A percentile compares a stretch with the other conserved stretches of the same genome.
Conservation (phyloP, 2,113 vertebrate genomes). For the Sus scrofa region T2T-Sscrofa CM000818.6:100763501-100764000, state of each 20-base stretch:
- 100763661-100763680: no score
- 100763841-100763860: no score
- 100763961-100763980: background rate
- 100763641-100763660: no score
- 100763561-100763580: background rate
- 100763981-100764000: background rate
- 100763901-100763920: background rate
- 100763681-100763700: no score
- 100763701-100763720: no score
- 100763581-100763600: background rate
- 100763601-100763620: background rate
- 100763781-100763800: no score
- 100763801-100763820: no score
- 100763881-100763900: background rate
- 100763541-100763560: constrained; percentile 1
- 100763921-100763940: background rate
- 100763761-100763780: no score
- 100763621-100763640: no score
- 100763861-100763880: constrained; percentile 15
- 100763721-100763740: no score
- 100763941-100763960: background rate
- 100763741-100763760: no score
- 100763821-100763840: no score
- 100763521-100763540: background rate
- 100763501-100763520: background rate